Evolutionary conservation across 1,140 invertebrate genomes (phyloP).

Genomic region (Trichonephila clavipes): DNA sequence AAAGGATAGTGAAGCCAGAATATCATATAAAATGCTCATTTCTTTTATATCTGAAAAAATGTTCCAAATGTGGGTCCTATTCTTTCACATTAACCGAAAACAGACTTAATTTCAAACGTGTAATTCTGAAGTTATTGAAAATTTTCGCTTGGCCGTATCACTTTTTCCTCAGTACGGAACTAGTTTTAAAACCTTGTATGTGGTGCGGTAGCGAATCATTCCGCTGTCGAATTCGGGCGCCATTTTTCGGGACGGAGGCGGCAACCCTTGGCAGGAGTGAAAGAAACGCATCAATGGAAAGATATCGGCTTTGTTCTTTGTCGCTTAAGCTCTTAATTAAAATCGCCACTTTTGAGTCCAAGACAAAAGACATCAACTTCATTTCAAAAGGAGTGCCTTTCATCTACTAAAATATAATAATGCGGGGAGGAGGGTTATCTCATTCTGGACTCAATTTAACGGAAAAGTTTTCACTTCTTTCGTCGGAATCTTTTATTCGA

Average conservation of each 20-base stretch:
- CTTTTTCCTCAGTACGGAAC: too few species aligned
- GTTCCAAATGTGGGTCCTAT: too few species aligned
- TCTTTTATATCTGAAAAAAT: too few species aligned
- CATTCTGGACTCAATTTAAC: constrained; percentile 45
- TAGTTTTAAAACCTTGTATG: too few species aligned
- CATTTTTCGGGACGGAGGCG: not conserved
- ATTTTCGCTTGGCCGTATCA: too few species aligned
- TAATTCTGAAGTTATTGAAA: too few species aligned
- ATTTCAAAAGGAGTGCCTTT: constrained; percentile 38
- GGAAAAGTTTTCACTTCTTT: constrained; percentile 43
- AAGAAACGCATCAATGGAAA: constrained; percentile 42
- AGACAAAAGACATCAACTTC: constrained; percentile 55
- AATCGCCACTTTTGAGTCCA: constrained; percentile 51
- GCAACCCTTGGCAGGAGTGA: not conserved
- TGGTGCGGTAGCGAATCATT: not conserved
- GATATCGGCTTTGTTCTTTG: constrained; percentile 55
- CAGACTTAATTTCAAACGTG: too few species aligned
- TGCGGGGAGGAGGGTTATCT: constrained; percentile 27
- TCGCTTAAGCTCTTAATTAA: constrained; percentile 63
- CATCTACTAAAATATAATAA: constrained; percentile 58
- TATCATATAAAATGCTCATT: too few species aligned
- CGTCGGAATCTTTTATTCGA: constrained; percentile 27
- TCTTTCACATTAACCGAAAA: too few species aligned
- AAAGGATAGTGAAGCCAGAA: too few species aligned
- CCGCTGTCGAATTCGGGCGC: not conserved